Evolutionary conservation across 2,888 invertebrate genomes (phyloP).

Genomic region (Junonia oenone): DNA sequence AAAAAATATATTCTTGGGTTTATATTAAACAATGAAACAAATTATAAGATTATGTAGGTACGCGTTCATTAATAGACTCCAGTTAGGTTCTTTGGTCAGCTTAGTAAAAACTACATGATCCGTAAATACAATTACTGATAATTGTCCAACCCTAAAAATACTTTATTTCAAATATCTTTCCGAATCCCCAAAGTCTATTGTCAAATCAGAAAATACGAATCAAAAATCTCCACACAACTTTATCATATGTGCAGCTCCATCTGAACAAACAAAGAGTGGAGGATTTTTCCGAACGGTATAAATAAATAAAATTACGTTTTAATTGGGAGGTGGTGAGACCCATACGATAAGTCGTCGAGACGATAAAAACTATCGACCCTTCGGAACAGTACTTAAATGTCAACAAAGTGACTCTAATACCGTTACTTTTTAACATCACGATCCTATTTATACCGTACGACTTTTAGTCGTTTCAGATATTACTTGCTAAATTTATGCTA

Average conservation of each 20-base stretch:
- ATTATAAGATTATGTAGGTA: too few relatives aligned
- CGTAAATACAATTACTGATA: too few relatives aligned
- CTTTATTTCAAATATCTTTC: neutral
- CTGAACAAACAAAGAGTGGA: conserved; percentile 5
- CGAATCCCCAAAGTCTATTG: neutral
- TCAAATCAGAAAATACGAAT: neutral
- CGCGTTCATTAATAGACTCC: too few relatives aligned
- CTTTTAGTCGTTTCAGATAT: conserved; percentile 9
- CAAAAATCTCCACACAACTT: neutral
- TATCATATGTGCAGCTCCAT: neutral
- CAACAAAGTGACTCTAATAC: conserved; percentile 47
- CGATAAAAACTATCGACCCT: conserved; percentile 27
- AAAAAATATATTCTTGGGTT: too few relatives aligned
- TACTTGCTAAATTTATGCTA: neutral
- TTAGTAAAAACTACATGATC: too few relatives aligned
- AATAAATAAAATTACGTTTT: conserved; percentile 28
- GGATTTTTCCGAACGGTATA: conserved; percentile 10
- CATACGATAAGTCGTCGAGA: conserved; percentile 16
- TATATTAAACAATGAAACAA: too few relatives aligned
- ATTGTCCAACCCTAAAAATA: too few relatives aligned
- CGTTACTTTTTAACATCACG: conserved; percentile 41
- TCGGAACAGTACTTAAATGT: conserved; percentile 49
- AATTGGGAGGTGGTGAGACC: conserved; percentile 29
- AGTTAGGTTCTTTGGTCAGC: too few relatives aligned
- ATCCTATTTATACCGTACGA: conserved; percentile 38